Conservation (phyloP, 2,888 invertebrate species). For the Sympetrum striolatum region DNA sequence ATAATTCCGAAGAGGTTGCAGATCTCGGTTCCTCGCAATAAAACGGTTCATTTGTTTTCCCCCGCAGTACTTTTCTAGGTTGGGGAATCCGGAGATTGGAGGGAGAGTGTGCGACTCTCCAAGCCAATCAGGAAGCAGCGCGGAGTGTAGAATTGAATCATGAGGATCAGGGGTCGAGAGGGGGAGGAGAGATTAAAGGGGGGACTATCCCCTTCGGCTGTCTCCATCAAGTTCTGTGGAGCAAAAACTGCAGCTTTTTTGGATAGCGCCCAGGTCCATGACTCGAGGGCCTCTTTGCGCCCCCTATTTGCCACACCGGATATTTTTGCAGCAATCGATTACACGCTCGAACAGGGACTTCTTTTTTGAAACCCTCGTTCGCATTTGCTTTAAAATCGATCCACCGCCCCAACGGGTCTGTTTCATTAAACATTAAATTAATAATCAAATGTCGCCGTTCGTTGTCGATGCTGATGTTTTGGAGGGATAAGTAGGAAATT, state of each 20-base stretch:
- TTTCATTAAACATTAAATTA: too few relatives aligned
- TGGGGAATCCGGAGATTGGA: background rate
- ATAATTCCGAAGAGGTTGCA: too few relatives aligned
- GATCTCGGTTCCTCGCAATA: too few relatives aligned
- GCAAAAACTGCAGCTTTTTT: background rate
- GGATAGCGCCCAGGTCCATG: background rate
- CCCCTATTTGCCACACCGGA: too few relatives aligned
- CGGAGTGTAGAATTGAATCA: conserved; percentile 34
- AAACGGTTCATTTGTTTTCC: background rate
- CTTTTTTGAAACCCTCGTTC: too few relatives aligned
- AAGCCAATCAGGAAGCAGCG: conserved; percentile 29
- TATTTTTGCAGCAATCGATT: too few relatives aligned
- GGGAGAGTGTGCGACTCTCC: background rate
- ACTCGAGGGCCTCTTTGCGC: background rate
- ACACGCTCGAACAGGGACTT: too few relatives aligned
- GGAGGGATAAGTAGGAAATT: too few relatives aligned
- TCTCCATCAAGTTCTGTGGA: background rate
- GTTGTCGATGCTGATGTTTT: too few relatives aligned
- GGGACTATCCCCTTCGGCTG: background rate
- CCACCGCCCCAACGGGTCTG: too few relatives aligned
- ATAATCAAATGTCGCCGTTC: too few relatives aligned
- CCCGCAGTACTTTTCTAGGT: background rate
- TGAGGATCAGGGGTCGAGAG: conserved; percentile 1
- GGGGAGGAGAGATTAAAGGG: background rate
- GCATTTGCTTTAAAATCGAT: too few relatives aligned